Evolutionary conservation across 2,113 vertebrate species (phyloP), one percentile per base, ranked within the genome.

Genomic region (Halcyon malimbica): DNA sequence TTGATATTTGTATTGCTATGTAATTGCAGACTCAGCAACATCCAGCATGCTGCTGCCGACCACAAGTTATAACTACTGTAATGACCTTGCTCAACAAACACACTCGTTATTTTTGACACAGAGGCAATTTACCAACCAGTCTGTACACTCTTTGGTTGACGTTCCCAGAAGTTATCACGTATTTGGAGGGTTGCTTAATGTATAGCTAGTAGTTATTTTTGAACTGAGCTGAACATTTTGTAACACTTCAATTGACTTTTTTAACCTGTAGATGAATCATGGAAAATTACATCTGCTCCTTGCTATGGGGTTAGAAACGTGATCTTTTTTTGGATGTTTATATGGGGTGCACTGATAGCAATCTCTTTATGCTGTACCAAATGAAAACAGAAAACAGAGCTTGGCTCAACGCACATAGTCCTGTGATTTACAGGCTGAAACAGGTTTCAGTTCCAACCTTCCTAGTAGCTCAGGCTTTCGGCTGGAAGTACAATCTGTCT

Each of bases 321-420:
- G 93, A 94, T 84, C 75, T 96, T 74, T 95, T 90, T 68, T 51
- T 51, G 33, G 69, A 48, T 96, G 94, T 92, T 94, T 85, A 59
- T 91, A 57, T 79, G 75, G 73, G 82, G 59, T 60, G 63, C 35
- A 82, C 29, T 75, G 85, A 95, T 97, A 96, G 65, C 87, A 95
- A 97, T 90, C 92, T 95, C 87, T 97, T 83, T 92, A 78, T 2
- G 10, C 41, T 89, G 63, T 11, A 96, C 42, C 39, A 71, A 90
- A 97, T 93, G 81, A 96, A 92, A 98, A 96, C 83, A 96, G 60
- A 96, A 92, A 98, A 96, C 83, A 96, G 60, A 96, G 31, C 79
- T 69, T 85, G 94, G 41, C 79, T 83, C 13, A 18, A 87, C 39
- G 86, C 93, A 77, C 69, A 51, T 2, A 93, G 54, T 75, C 75